Evolutionary conservation across 1,140 invertebrate genomes (phyloP), one percentile per base, ranked within the genome.

Genomic region (Philopotamus ludificatus): DNA sequence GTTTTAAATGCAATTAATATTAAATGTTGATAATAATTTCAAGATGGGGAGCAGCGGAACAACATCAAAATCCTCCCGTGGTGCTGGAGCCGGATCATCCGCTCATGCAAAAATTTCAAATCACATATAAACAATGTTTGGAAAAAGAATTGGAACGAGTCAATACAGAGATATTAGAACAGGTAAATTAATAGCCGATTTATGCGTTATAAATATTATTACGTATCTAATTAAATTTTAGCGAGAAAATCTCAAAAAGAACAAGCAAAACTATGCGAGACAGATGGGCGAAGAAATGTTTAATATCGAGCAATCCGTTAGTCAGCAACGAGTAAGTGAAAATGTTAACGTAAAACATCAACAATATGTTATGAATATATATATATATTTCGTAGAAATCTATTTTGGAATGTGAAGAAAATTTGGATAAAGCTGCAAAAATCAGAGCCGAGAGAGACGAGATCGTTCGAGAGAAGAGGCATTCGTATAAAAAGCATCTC

Each of bases 51-150:
- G 34, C 28, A 26, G 20, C 10, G 51, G 23, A 16, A 34, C 22
- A 22, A 16, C 39, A 23, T 41, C 74, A 72, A 18, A 72, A 74
- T 10, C 75, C 77, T 74, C 78, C 78, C 1, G 73, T 77, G 0
- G 77, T 81, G 10, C 73, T 81, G 42, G 77, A 80, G 28, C 69
- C 78, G 0, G 73, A 76, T 1, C 79, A 81, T 64, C 79, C 79
- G 4, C 72, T 80, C 16, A 79, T 81, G 77, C 76, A 79, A 67
- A 73, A 73, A 25, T 81, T 81, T 73, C 79, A 81, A 71, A 71
- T 73, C 10, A 77, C 77, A 0, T 71, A 79, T 0, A 75, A 74
- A 34, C 70, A 72, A 39, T 81, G 78, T 63, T 68, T 81, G 0
- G 72, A 77, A 34, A 78, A 77, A 58, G 78, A 80, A 65, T 80